A percentile compares a stretch with the other conserved stretches of the same genome.
Conservation (phyloP, 2,797 vertebrate species). For the Mormyrus hasselquistii region DNA sequence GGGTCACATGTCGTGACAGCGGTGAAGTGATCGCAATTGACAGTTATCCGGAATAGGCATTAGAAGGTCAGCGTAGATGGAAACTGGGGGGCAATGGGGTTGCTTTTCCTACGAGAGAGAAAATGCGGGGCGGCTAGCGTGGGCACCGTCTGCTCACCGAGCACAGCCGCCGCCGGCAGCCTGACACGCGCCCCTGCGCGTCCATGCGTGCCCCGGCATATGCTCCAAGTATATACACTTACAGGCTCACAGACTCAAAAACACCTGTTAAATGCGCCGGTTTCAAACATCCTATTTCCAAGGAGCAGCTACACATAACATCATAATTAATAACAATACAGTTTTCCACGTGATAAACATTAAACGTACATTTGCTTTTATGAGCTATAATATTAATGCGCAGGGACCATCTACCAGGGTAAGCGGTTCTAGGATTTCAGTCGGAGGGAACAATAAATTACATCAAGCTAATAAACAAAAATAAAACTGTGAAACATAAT, state of each 20-base stretch:
- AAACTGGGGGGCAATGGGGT: constrained; percentile 12
- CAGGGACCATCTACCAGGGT: background rate
- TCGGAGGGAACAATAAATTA: background rate
- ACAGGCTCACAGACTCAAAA: background rate
- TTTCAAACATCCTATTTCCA: background rate
- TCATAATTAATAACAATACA: background rate
- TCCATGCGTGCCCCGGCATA: background rate
- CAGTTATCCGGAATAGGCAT: constrained; percentile 24
- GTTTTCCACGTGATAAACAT: background rate
- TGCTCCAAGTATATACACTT: background rate
- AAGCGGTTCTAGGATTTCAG: background rate
- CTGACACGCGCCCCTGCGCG: background rate
- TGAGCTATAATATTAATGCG: background rate
- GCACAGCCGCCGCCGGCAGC: background rate
- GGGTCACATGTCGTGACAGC: background rate
- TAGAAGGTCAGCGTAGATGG: constrained; percentile 19
- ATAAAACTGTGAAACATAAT: background rate
- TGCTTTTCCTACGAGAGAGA: background rate
- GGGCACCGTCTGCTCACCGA: background rate
- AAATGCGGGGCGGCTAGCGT: background rate
- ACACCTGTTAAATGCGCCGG: background rate
- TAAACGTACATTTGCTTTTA: background rate
- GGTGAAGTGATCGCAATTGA: constrained; percentile 17
- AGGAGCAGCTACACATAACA: background rate
- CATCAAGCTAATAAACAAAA: background rate